These are phyloP conservation scores for Mugil cephalus DNA, from an alignment of 2,113 vertebrate genomes.

Conservation along the genomic window DNA sequence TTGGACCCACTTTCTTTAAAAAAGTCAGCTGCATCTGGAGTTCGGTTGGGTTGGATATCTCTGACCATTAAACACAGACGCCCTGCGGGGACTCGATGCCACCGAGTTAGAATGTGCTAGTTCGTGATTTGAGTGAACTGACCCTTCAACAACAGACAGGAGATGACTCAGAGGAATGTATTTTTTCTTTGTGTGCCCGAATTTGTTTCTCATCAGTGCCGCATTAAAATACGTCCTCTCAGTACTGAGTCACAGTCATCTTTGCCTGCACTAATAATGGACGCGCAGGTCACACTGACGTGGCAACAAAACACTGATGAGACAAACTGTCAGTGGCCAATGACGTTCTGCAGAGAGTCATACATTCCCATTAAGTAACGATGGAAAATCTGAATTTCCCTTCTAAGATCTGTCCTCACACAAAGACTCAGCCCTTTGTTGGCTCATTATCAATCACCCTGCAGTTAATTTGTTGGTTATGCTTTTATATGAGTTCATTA, in stretches of 20 bases:
- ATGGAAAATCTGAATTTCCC: constrained; percentile 1
- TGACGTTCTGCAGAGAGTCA: not conserved
- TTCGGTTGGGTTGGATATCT: too few relatives aligned
- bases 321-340: not conserved
- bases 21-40: too few relatives aligned
- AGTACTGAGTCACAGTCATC: constrained; percentile 31
- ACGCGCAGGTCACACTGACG: constrained; percentile 17
- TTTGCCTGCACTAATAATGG: constrained; percentile 14
- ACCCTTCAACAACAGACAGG: not conserved
- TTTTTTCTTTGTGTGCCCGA: constrained; percentile 4
- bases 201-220: constrained; percentile 23
- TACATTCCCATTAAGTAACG: constrained; percentile 1
- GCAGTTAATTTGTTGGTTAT: constrained; percentile 26
- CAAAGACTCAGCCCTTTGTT: constrained; percentile 6
- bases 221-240: constrained; percentile 17
- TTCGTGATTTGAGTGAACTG: not conserved
- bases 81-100: not conserved
- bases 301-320: constrained; percentile 27
- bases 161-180: constrained; percentile 40
- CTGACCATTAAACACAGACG: not conserved
- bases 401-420: constrained; percentile 13
- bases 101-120: not conserved
- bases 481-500: constrained; percentile 41
- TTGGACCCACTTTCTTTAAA: too few relatives aligned
- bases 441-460: constrained; percentile 37